These are phyloP conservation scores for Halisarca cf. caerulea DNA, from an alignment of 37 sponge, comb jelly and placozoan genomes.

Conservation along the genomic window DNA sequence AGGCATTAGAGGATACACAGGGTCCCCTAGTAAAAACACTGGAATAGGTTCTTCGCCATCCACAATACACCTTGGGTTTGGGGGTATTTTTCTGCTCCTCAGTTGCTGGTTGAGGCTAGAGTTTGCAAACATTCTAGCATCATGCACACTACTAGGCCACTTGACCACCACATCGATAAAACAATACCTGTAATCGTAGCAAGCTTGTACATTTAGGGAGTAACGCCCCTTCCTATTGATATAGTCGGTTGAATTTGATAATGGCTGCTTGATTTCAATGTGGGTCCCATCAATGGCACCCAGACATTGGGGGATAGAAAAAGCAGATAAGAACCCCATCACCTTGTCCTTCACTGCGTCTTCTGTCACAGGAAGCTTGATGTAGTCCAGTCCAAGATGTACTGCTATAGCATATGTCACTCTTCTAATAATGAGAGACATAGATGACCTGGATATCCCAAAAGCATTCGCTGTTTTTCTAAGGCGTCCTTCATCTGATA, in stretches of 20 bases:
- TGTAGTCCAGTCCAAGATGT: slow-evolving; percentile 29
- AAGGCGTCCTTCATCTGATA: slow-evolving; percentile 25
- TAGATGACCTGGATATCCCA: slow-evolving; percentile 21
- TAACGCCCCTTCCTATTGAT: not conserved
- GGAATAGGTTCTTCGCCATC: slow-evolving; percentile 23
- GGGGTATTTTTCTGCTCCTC: slow-evolving; percentile 14
- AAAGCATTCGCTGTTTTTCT: slow-evolving; percentile 42
- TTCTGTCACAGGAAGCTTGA: slow-evolving; percentile 20
- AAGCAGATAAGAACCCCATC: not conserved
- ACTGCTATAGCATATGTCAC: slow-evolving; percentile 15
- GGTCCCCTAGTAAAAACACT: not conserved
- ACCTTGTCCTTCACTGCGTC: slow-evolving; percentile 12
- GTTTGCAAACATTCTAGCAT: slow-evolving; percentile 2
- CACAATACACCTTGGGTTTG: not conserved
- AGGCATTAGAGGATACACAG: slow-evolving; percentile 3
- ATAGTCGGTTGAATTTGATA: not conserved
- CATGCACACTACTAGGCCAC: slow-evolving; percentile 31
- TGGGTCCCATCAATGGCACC: not conserved
- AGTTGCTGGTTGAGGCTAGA: not conserved
- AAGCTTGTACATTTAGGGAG: slow-evolving; percentile 40
- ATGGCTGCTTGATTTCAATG: not conserved
- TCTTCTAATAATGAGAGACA: slow-evolving; percentile 12
- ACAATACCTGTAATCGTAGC: slow-evolving; percentile 6
- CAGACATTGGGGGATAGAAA: not conserved
- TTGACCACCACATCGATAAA: slow-evolving; percentile 2